Evolutionary conservation across 2,797 vertebrate species (phyloP).

Genomic region (Pristis pectinata): DNA sequence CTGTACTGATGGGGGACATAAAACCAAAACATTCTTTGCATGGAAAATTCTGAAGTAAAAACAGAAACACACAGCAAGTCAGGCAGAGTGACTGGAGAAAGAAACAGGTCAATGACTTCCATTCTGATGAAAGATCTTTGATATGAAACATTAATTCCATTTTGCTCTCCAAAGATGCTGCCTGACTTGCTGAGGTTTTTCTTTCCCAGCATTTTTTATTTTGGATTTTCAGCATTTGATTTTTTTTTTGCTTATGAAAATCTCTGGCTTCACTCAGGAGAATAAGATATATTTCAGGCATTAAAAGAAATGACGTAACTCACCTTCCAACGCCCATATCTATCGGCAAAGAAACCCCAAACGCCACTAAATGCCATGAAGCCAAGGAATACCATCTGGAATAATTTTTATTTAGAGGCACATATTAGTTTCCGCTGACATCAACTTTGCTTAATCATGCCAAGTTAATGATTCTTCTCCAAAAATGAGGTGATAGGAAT

Average conservation of each 20-base stretch:
- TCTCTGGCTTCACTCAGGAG: not conserved
- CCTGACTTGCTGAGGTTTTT: no score
- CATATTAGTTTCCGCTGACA: not conserved
- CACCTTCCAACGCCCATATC: slow-evolving; percentile 89
- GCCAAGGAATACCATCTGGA: slow-evolving; percentile 90
- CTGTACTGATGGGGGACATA: not conserved
- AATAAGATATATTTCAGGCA: not conserved
- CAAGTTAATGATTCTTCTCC: not conserved
- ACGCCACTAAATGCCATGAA: slow-evolving; percentile 83
- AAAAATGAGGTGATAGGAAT: not conserved
- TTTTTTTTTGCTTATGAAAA: no score
- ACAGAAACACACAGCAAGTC: no score
- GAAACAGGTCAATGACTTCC: no score
- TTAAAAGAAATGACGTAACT: slow-evolving; percentile 33
- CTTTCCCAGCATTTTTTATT: no score
- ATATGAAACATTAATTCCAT: no score
- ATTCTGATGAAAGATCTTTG: no score
- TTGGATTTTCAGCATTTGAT: no score
- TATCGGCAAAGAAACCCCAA: slow-evolving; percentile 75
- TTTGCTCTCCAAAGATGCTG: no score
- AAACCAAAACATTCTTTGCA: not conserved
- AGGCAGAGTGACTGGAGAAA: no score
- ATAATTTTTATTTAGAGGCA: not conserved
- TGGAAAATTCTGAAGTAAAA: not conserved
- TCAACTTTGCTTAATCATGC: not conserved